Percentiles rank a stretch among this genome's conserved stretches.
Evolutionary conservation across 1,140 invertebrate genomes (phyloP).

Genomic region (Matsumurasca onukii): DNA sequence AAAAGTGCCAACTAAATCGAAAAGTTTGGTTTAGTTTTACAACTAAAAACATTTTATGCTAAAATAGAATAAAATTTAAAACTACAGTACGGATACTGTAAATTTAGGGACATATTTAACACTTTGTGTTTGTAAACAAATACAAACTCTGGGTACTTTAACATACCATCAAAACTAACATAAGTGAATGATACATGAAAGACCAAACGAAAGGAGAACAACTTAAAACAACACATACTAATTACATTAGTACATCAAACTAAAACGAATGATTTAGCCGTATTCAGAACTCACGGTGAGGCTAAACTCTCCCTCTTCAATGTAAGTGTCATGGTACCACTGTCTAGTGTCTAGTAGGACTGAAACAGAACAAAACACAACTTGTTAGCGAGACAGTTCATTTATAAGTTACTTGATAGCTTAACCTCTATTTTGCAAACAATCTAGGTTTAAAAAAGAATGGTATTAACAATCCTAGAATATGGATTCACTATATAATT

Average conservation of each 20-base stretch:
- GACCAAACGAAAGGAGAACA: background rate
- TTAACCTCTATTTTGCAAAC: background rate
- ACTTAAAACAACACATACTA: conserved; percentile 15
- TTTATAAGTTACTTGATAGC: background rate
- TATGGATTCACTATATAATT: no score
- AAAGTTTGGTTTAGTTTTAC: no score
- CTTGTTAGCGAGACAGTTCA: background rate
- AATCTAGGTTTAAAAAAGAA: background rate
- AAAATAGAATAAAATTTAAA: background rate
- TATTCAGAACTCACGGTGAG: conserved; percentile 92
- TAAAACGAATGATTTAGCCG: conserved; percentile 56
- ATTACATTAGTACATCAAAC: conserved; percentile 5
- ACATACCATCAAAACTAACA: no score
- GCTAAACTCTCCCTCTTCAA: conserved; percentile 81
- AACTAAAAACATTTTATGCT: no score
- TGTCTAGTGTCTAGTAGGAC: conserved; percentile 85
- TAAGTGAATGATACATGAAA: conserved; percentile 3
- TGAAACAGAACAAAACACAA: conserved; percentile 50
- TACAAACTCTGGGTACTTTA: conserved; percentile 8
- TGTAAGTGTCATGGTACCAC: conserved; percentile 89
- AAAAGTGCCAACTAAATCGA: no score
- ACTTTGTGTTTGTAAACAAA: conserved; percentile 7
- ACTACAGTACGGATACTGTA: conserved; percentile 14
- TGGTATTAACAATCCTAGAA: no score
- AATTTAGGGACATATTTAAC: background rate